A percentile compares a stretch with the other conserved stretches of the same genome.
Evolutionary conservation across 2,113 vertebrate species (phyloP).

Genomic region (Thamnophis sirtalis): DNA sequence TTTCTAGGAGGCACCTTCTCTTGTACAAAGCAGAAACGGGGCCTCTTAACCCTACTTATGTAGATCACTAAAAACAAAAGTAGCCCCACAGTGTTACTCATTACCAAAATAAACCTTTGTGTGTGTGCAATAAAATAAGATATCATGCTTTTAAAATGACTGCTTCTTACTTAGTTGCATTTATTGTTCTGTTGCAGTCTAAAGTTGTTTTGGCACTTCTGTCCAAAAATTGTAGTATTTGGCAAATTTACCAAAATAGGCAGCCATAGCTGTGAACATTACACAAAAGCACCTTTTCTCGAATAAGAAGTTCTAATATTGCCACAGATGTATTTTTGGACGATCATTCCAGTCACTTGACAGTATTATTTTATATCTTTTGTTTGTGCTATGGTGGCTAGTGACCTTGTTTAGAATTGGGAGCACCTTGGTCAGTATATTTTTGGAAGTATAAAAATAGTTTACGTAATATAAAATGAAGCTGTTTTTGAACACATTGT

Average conservation of each 20-base stretch:
- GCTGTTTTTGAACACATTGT: constrained; percentile 30
- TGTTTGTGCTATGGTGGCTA: neutral
- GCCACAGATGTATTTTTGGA: neutral
- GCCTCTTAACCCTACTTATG: constrained; percentile 13
- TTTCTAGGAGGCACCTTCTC: neutral
- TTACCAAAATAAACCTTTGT: constrained; percentile 1
- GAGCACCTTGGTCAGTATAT: constrained; percentile 33
- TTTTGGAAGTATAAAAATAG: constrained; percentile 13
- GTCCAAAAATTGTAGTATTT: neutral
- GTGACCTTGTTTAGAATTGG: constrained; percentile 29
- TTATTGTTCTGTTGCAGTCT: constrained; percentile 21
- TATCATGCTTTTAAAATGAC: constrained; percentile 31
- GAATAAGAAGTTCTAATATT: neutral
- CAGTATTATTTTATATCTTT: constrained; percentile 38
- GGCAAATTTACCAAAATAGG: neutral
- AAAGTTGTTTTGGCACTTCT: constrained; percentile 1
- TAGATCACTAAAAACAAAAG: constrained; percentile 21
- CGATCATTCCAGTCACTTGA: constrained; percentile 27
- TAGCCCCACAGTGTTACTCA: constrained; percentile 26
- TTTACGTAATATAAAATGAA: constrained; percentile 39
- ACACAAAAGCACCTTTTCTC: neutral
- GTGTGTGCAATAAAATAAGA: constrained; percentile 53
- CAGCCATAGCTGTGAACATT: neutral
- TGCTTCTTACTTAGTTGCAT: constrained; percentile 34
- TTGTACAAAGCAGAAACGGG: neutral